These are phyloP conservation scores for Pseudochaenichthys georgianus DNA, from an alignment of 2,797 vertebrate genomes.

Conservation along the genomic window DNA sequence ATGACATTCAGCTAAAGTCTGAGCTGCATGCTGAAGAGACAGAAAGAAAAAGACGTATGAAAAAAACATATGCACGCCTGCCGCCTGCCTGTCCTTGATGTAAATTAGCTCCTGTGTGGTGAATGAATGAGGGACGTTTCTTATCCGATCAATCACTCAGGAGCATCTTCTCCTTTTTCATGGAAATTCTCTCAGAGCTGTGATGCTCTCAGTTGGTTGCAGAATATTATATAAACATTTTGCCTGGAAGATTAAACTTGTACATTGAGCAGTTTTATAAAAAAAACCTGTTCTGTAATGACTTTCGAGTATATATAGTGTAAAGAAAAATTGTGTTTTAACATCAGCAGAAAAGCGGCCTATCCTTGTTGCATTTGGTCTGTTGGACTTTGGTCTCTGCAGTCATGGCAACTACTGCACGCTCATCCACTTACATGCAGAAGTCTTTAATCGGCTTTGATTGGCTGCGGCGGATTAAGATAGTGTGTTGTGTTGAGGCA, in stretches of 20 bases:
- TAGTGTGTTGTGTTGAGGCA: conserved; percentile 30
- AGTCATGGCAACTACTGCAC: conserved; percentile 63
- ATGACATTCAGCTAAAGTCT: conserved; percentile 18
- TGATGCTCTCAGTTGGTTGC: conserved; percentile 24
- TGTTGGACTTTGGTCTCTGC: conserved; percentile 66
- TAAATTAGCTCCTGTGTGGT: conserved; percentile 35
- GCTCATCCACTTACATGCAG: conserved; percentile 64
- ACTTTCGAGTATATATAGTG: neutral
- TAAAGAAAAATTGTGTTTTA: too few species aligned
- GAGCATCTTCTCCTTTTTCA: conserved; percentile 32
- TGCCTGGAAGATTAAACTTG: neutral
- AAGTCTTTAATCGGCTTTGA: conserved; percentile 77
- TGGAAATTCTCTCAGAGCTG: conserved; percentile 22
- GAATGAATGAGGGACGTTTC: conserved; percentile 18
- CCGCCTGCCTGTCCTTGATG: conserved; percentile 30
- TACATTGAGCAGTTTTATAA: neutral
- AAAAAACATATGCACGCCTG: neutral
- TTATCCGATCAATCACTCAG: conserved; percentile 45
- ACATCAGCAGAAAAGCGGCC: neutral
- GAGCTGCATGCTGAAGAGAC: conserved; percentile 19
- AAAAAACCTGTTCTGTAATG: neutral
- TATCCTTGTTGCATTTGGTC: neutral
- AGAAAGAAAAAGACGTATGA: too few species aligned
- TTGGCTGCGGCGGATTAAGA: conserved; percentile 70
- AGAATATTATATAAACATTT: neutral